Base-by-base conservation (phyloP, 2,888 invertebrate genomes). In the Nephrotoma appendiculata region DNA sequence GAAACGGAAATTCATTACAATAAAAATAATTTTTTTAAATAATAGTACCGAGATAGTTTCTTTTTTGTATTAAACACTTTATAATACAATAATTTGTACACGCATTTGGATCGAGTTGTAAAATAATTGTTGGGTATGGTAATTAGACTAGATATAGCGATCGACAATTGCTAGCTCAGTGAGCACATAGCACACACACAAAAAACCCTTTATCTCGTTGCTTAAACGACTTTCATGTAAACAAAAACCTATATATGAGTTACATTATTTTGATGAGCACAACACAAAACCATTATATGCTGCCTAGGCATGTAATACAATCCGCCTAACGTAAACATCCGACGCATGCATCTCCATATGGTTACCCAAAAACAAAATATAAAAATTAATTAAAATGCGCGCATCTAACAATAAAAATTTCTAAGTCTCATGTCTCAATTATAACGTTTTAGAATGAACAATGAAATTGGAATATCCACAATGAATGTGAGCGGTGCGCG, bases 1-100 rank as follows among this genome's bases (percentile, higher is more conserved):
- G 84, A 84, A 84, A 84, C 84, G 84, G 84, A 84, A 84, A 84
- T 43, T 42, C 42, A 84, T 84, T 84, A 84, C 41, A 84, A 84
- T 84, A 83, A 83, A 48, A 48, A 2, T 48, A 48, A 48, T 31
- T 31, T 52, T 52, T 52, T 6, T 52, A 52, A 52, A 52, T 52
- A 71, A 71, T 71, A 11, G 71, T 71, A 52, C n/a, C 19, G 52
- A 52, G 52, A 52, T 52, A 52, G 15, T 52, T 52, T 52, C n/a
- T n/a, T 52, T 52, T 52, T 9, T 44, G 6, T 6, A 19, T 19
- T 19, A 19, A 19, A 19, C 19, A 19, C 19, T 19, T 19, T 19
- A 19, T 19, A 19, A 1, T 19, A 19, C 19, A 19, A 19, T 19
- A 19, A 19, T 19, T 19, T 19, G 44, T 57, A 19, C 57, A 12